Percentiles rank a stretch among this genome's conserved stretches.
phyloP scores from a whole-genome alignment of 2,797 vertebrate genomes.

The Margarornis squamiger region DNA sequence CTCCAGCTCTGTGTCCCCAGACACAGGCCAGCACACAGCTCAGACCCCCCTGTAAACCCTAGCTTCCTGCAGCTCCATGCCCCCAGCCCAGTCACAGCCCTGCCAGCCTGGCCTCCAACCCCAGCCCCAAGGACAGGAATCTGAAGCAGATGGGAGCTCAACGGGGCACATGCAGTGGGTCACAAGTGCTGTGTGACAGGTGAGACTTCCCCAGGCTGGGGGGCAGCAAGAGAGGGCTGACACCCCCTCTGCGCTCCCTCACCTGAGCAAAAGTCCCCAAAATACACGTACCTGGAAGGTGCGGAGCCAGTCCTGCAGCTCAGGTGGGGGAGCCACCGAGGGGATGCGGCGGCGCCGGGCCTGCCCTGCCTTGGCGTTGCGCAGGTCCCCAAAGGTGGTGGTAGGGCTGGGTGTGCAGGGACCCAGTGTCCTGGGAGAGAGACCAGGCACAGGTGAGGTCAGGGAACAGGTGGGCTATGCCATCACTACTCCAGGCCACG shows the following conservation, averaged over 20 bases:
- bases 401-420: slow-evolving; percentile 61
- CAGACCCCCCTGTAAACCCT: neutral
- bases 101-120: neutral
- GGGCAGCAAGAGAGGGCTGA: neutral
- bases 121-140: neutral
- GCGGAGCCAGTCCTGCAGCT: slow-evolving; percentile 72
- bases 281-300: slow-evolving; percentile 64
- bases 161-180: neutral
- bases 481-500: neutral
- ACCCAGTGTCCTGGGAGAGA: slow-evolving; percentile 20
- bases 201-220: neutral
- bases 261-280: neutral
- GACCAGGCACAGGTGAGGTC: neutral
- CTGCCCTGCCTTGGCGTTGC: slow-evolving; percentile 33
- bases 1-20: neutral
- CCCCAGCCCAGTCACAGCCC: neutral
- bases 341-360: slow-evolving; percentile 50
- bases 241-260: neutral
- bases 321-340: neutral
- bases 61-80: neutral
- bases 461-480: neutral
- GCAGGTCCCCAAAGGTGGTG: slow-evolving; percentile 71
- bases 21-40: neutral
- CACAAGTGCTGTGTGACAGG: neutral
- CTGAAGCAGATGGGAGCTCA: neutral